Base-by-base conservation (phyloP, 2,113 vertebrate genomes). In the Cathartes aura region DNA sequence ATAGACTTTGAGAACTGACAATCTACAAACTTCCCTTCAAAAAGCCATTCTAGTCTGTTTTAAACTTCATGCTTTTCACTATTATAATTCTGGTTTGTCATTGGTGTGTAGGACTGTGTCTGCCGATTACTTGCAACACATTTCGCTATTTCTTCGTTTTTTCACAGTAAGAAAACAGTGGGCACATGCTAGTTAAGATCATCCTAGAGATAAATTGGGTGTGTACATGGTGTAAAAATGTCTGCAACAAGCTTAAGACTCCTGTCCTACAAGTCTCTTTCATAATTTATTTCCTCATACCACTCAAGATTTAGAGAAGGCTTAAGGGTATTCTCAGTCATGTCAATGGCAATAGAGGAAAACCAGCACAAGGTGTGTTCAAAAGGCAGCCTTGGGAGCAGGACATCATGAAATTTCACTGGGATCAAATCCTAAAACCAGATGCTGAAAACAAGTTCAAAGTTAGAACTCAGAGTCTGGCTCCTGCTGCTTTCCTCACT, bases 341-440 rank as follows among this genome's bases (percentile, higher is more conserved):
- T 62, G 48, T 75, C 82, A 85, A 55, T 12, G 12, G 36, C 32
- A 91, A 52, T 4, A 87, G 68, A 92, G n/a, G 24, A 75, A 94
- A 91, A 82, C 24, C 53, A 88, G 55, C 53, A 87, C 29, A 70
- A 93, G 67, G 80, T 93, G 62, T 40, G 68, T 68, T 75, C 13
- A 6, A 93, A 94, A 87, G 30, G 43, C 71, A 82, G n/a, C 58
- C 48, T 84, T 91, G 73, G 83, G 91, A 95, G 47, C 32, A 74
- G 59, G 76, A 85, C 62, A 64, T 59, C 5, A 60, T 59, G 73
- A 96, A 90, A 90, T 82, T 92, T 93, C 86, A 82, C 53, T 58
- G 40, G 36, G 55, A 87, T 76, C 36, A 89, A 92, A 90, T 89
- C 86, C 90, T 84, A 90, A 94, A 89, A 74, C 11, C 67, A 93